phyloP scores from a whole-genome alignment of 2,888 invertebrate genomes.

The Drepana falcataria region DNA sequence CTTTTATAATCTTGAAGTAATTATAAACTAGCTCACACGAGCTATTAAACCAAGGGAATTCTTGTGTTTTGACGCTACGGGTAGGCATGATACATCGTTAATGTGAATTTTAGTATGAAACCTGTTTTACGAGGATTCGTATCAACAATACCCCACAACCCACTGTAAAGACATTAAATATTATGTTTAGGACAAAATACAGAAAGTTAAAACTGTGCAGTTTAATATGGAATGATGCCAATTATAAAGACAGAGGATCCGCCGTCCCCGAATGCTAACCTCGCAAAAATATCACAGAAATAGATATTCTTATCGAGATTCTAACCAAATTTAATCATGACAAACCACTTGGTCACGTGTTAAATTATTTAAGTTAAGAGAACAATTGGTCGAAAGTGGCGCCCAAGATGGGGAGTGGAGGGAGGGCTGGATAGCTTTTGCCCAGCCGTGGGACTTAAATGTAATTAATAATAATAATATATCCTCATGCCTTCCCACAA shows the following conservation, averaged over 20 bases:
- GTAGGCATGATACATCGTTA: constrained; percentile 16
- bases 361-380: too few species aligned
- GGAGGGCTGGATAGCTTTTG: too few species aligned
- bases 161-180: background rate
- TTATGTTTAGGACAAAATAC: background rate
- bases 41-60: background rate
- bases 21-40: background rate
- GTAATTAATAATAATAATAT: too few species aligned
- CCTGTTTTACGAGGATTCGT: constrained; percentile 25
- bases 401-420: too few species aligned
- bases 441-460: too few species aligned
- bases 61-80: too few species aligned
- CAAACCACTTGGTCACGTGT: too few species aligned
- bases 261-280: background rate
- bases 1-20: background rate
- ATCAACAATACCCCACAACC: constrained; percentile 14
- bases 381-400: too few species aligned
- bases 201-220: background rate
- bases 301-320: background rate
- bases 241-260: background rate
- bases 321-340: background rate
- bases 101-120: constrained; percentile 12
- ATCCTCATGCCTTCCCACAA: too few species aligned
- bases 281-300: background rate
- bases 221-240: background rate